Conservation (phyloP, 2,888 invertebrate species). For the Thera obeliscata region DNA sequence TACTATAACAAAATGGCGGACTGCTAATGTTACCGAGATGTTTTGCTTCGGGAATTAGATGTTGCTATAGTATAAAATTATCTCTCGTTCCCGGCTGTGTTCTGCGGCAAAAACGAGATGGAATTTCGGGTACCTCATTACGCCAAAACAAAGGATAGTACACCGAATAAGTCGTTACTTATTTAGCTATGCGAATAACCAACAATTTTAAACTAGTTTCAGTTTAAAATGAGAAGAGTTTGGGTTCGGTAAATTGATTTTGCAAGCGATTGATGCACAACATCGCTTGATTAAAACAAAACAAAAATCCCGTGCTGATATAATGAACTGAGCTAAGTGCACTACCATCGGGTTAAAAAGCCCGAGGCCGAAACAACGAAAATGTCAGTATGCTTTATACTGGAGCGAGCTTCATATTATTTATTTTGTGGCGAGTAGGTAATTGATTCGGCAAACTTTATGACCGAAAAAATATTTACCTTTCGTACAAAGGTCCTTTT, state of each 20-base stretch:
- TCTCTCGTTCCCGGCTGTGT: constrained; percentile 6
- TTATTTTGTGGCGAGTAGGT: constrained; percentile 59
- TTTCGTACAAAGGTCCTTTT: constrained; percentile 10
- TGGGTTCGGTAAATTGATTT: constrained; percentile 17
- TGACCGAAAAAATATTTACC: constrained; percentile 63
- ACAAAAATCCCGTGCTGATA: constrained; percentile 48
- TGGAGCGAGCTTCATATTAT: constrained; percentile 57
- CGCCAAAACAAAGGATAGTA: neutral
- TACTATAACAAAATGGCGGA: constrained; percentile 60
- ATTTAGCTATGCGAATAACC: neutral
- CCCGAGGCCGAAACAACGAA: constrained; percentile 41
- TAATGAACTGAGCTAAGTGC: constrained; percentile 54
- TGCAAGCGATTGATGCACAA: constrained; percentile 22
- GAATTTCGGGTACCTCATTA: constrained; percentile 10
- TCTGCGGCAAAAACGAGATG: constrained; percentile 5
- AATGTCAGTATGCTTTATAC: constrained; percentile 64
- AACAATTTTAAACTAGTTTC: constrained; percentile 4
- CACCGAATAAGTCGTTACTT: too few species aligned
- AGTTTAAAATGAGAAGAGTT: constrained; percentile 4
- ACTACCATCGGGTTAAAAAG: constrained; percentile 45
- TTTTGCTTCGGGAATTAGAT: constrained; percentile 38
- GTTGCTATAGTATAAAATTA: constrained; percentile 29
- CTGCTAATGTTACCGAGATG: constrained; percentile 52
- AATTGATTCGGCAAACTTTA: constrained; percentile 72
- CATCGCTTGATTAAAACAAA: constrained; percentile 44